phyloP scores from a whole-genome alignment of 2,888 invertebrate species.

The Amphiduros pacificus region DNA sequence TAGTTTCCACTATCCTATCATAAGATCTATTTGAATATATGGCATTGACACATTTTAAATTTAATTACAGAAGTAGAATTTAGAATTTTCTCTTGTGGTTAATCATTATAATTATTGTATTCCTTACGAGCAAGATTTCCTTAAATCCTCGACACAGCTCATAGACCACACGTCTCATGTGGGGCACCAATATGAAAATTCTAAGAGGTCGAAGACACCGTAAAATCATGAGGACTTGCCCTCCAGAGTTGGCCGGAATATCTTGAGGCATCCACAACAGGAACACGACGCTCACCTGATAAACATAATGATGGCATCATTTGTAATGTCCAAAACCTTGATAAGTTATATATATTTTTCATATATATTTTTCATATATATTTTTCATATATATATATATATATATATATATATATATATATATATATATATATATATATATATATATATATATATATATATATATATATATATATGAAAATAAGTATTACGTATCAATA shows the following conservation, averaged over 20 bases:
- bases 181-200: slow-evolving; percentile 97
- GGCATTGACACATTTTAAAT: too few relatives aligned
- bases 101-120: too few relatives aligned
- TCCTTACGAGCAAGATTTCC: slow-evolving; percentile 87
- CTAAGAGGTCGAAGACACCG: slow-evolving; percentile 93
- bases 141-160: slow-evolving; percentile 98
- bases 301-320: neutral
- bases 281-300: slow-evolving; percentile 89
- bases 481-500: too few relatives aligned
- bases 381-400: too few relatives aligned
- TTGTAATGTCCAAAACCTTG: neutral
- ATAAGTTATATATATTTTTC: neutral
- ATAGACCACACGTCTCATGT: slow-evolving; percentile 95
- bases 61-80: too few relatives aligned
- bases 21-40: too few relatives aligned
- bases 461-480: too few relatives aligned
- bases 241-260: slow-evolving; percentile 90
- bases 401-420: too few relatives aligned
- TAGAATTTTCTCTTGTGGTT: too few relatives aligned
- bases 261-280: slow-evolving; percentile 90
- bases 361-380: neutral
- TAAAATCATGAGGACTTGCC: slow-evolving; percentile 93
- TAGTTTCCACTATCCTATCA: neutral
- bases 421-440: too few relatives aligned
- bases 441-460: too few relatives aligned